Conservation (phyloP, 1,140 invertebrate genomes). For the Odontomachus brunneus region DNA sequence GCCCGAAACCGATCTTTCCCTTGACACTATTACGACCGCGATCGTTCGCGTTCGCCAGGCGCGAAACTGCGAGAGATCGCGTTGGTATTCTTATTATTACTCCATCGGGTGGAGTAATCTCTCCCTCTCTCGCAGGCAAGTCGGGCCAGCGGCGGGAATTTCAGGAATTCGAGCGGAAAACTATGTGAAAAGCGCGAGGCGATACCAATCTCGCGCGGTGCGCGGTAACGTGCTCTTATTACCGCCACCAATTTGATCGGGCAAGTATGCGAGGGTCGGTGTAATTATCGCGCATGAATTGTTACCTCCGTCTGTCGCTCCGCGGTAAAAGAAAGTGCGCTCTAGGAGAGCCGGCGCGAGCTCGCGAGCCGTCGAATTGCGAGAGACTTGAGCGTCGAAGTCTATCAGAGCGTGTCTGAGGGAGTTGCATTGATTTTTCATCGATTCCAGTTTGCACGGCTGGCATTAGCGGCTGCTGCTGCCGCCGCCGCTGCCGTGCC, state of each 20-base stretch:
- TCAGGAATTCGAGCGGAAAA: constrained; percentile 42
- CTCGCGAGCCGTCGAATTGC: constrained; percentile 67
- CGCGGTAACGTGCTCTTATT: constrained; percentile 30
- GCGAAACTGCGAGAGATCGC: constrained; percentile 6
- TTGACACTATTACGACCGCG: constrained; percentile 1
- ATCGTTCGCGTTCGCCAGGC: background rate
- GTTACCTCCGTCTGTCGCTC: constrained; percentile 33
- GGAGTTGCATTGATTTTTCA: constrained; percentile 78
- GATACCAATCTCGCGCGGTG: constrained; percentile 38
- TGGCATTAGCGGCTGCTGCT: constrained; percentile 43
- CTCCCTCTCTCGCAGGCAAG: background rate
- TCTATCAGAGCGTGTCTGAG: constrained; percentile 82
- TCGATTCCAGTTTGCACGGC: constrained; percentile 72
- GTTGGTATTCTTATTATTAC: background rate
- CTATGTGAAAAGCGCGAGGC: constrained; percentile 23
- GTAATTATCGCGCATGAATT: constrained; percentile 60
- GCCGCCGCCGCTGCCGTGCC: no score
- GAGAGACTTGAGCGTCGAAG: constrained; percentile 64
- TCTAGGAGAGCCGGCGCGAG: constrained; percentile 17
- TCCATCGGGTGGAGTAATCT: constrained; percentile 34
- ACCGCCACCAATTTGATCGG: constrained; percentile 54
- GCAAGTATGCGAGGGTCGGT: constrained; percentile 33
- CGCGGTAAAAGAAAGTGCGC: constrained; percentile 64
- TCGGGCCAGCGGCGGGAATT: constrained; percentile 2
- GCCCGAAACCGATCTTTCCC: constrained; percentile 3